Conservation (phyloP, 2,888 invertebrate species). For the Tetranychus truncatus region DNA sequence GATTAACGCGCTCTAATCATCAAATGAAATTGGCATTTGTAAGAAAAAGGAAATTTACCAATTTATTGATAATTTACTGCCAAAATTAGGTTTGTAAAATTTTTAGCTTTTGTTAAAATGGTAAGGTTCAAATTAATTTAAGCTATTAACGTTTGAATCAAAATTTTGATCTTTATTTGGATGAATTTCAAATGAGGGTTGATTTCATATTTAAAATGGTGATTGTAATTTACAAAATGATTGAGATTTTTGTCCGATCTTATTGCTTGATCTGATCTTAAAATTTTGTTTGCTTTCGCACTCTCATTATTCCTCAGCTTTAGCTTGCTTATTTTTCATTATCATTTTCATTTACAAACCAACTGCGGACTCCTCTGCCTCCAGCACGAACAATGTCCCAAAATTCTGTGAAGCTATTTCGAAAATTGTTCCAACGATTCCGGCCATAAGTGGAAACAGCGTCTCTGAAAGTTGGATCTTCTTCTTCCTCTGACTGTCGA, state of each 20-base stretch:
- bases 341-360: background rate
- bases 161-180: background rate
- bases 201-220: background rate
- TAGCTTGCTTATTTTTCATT: background rate
- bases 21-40: background rate
- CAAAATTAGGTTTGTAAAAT: no score
- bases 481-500: background rate
- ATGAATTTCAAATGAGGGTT: background rate
- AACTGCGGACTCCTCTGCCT: background rate
- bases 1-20: background rate
- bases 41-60: background rate
- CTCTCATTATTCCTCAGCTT: no score
- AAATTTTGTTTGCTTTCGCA: background rate
- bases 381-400: slow-evolving; percentile 9
- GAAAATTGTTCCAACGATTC: background rate
- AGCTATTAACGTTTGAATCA: no score
- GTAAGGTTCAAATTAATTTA: no score
- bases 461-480: background rate
- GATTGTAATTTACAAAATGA: background rate
- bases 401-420: slow-evolving; percentile 10
- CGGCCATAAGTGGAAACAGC: background rate
- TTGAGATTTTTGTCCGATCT: background rate
- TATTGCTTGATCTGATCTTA: background rate
- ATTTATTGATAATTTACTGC: background rate
- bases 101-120: no score